Evolutionary conservation across 2,797 vertebrate species (phyloP).

Genomic region (Pseudomugil gertrudae): DNA sequence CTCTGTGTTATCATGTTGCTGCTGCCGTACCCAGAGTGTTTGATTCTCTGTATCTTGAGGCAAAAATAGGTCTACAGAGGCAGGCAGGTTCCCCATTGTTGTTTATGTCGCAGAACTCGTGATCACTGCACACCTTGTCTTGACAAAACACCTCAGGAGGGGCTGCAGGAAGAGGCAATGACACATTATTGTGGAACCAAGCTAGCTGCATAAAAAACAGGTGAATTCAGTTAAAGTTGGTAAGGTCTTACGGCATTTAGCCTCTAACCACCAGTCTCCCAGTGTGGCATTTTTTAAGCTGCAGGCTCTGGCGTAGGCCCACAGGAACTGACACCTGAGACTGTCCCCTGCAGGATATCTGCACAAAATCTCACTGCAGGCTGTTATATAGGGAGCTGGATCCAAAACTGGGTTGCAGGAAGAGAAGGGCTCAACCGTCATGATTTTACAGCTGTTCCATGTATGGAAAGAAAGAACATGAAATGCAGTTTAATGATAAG

Average conservation of each 20-base stretch:
- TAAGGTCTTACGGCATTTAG: constrained; percentile 11
- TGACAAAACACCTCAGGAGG: constrained; percentile 22
- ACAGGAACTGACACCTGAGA: constrained; percentile 24
- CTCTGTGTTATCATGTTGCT: neutral
- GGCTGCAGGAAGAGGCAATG: constrained; percentile 4
- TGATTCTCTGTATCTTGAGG: constrained; percentile 31
- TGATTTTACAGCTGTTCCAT: constrained; percentile 26
- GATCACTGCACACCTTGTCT: constrained; percentile 46
- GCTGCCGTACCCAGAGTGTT: constrained; percentile 35
- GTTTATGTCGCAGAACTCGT: constrained; percentile 56
- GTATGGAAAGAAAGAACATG: neutral
- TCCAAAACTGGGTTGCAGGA: neutral
- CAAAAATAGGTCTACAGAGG: constrained; percentile 47
- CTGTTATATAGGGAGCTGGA: constrained; percentile 26
- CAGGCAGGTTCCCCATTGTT: constrained; percentile 15
- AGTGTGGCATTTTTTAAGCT: neutral
- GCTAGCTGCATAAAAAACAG: too few species aligned
- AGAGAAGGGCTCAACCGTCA: constrained; percentile 28
- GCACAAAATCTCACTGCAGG: constrained; percentile 23
- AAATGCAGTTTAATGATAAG: too few species aligned
- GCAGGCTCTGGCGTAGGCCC: constrained; percentile 23
- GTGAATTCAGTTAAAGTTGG: neutral
- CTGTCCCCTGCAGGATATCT: constrained; percentile 23
- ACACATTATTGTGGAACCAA: neutral
- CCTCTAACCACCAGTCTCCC: neutral